Evolutionary conservation across 2,888 invertebrate genomes (phyloP).

Genomic region (Acleris emargana): DNA sequence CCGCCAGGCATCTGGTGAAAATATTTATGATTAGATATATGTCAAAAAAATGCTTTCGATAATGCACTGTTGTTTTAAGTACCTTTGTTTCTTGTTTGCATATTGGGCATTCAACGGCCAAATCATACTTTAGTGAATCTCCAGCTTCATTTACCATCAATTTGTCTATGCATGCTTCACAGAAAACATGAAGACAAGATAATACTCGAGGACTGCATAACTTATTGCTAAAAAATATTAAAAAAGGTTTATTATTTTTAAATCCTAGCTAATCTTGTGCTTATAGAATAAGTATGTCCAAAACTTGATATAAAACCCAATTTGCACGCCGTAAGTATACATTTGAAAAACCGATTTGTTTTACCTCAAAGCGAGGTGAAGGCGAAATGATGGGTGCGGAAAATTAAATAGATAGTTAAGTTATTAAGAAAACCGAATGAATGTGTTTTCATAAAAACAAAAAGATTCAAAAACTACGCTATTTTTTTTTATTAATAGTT

Average conservation of each 20-base stretch:
- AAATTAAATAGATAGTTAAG: too few relatives aligned
- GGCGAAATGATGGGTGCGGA: too few relatives aligned
- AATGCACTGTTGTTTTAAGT: slow-evolving; percentile 41
- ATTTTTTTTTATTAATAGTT: too few relatives aligned
- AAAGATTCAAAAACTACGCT: too few relatives aligned
- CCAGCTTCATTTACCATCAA: slow-evolving; percentile 88
- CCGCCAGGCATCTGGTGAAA: slow-evolving; percentile 86
- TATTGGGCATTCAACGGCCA: slow-evolving; percentile 88
- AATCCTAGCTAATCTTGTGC: too few relatives aligned
- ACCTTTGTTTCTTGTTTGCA: slow-evolving; percentile 95
- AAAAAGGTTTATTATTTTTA: background rate
- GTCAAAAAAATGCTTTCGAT: background rate
- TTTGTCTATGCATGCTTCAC: slow-evolving; percentile 95
- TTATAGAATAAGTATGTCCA: too few relatives aligned
- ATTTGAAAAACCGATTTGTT: too few relatives aligned
- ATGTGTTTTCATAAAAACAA: too few relatives aligned
- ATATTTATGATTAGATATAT: background rate
- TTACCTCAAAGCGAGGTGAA: too few relatives aligned
- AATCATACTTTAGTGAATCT: slow-evolving; percentile 85
- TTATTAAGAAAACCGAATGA: too few relatives aligned
- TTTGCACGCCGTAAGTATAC: too few relatives aligned
- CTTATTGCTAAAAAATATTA: slow-evolving; percentile 81
- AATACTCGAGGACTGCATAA: slow-evolving; percentile 93
- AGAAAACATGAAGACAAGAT: slow-evolving; percentile 97
- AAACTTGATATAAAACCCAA: too few relatives aligned